Base-by-base conservation (phyloP, 2,797 vertebrate species). In the Labroides dimidiatus region DNA sequence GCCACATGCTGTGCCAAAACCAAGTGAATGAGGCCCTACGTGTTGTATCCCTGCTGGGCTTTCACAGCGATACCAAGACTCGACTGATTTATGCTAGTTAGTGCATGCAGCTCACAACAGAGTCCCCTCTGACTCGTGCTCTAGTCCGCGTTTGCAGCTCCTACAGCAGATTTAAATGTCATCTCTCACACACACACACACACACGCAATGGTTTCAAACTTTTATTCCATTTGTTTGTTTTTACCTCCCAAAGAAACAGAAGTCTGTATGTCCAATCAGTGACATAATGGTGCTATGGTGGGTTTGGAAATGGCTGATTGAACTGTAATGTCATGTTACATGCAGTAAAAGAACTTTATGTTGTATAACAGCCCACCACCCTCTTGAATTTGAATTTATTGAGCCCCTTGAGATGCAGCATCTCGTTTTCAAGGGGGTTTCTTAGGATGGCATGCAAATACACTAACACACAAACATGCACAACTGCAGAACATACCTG, bases 1-100 rank as follows among this genome's bases (percentile, higher is more conserved):
- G 85, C 84, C 84, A 86, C 72, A 78, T 80, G 76, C 83, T 78
- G 88, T 94, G 92, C 92, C 93, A 93, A 92, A 94, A 86, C 58
- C 54, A 74, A 59, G 45, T 56, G 62, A 70, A 57, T 59, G 61
- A 61, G 33, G 50, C 72, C 69, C 72, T 71, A 64, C 64, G 47
- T 39, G 17, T 41, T 47, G 19, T 78, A 23, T 20, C 79, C 75
- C 59, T 55, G 49, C 72, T 45, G 67, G 59, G 52, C 61, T 75
- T 42, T 75, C 37, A 55, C 42, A 61, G 48, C 11, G n/a, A 50
- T 23, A 39, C 56, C 43, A 43, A 44, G 3, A 65, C 59, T 69
- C 41, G 65, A 62, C 65, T 71, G 60, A 45, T 64, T n/a, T 23
- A 16, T 60, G 64, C 59, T 55, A 36, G 58, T 47, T 62, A 56